Base-by-base conservation (phyloP, 2,113 vertebrate genomes). In the Oriolus oriolus region DNA sequence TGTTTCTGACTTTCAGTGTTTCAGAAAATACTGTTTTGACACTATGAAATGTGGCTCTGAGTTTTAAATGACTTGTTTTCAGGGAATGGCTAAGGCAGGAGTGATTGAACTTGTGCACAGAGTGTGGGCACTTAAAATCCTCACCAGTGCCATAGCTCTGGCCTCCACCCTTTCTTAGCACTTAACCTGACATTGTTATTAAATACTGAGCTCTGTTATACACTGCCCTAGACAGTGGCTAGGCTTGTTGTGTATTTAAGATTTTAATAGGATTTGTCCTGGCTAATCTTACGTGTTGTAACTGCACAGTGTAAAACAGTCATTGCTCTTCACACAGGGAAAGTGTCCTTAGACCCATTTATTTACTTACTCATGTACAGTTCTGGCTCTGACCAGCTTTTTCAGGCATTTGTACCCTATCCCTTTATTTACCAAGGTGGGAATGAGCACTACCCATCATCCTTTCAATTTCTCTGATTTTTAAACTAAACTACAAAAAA, bases 231-330 rank as follows among this genome's bases (percentile, higher is more conserved):
- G 42, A 93, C 37, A 53, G 69, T 66, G 44, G 57, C 33, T 66
- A 74, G 71, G 50, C 30, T 95, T 80, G 37, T 73, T 96, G 89
- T 92, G 76, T 79, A 66, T 78, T 94, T 95, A 92, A 96, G 76
- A 85, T 89, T 90, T 96, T 91, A 54, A 85, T 78, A 50, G 81
- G 71, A 81, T 92, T 97, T 96, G 60, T 91, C 57, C 66, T 87
- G 69, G 35, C 30, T 96, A 77, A 96, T 89, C 73, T 94, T 63
- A 11, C 7, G 16, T 16, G 24, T 39, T 61, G 49, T 65, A 92
- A 71, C 33, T 69, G 52, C 14, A 74, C 21, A 79, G 31, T 41
- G 17, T 66, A 79, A 80, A 89, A 47, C 6, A 79, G 44, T 60
- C 33, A 41, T 30, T 89, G 47, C n/a, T 56, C 69, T 85, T 87